phyloP scores from a whole-genome alignment of 2,797 vertebrate species.

The Syndactyla subalaris region DNA sequence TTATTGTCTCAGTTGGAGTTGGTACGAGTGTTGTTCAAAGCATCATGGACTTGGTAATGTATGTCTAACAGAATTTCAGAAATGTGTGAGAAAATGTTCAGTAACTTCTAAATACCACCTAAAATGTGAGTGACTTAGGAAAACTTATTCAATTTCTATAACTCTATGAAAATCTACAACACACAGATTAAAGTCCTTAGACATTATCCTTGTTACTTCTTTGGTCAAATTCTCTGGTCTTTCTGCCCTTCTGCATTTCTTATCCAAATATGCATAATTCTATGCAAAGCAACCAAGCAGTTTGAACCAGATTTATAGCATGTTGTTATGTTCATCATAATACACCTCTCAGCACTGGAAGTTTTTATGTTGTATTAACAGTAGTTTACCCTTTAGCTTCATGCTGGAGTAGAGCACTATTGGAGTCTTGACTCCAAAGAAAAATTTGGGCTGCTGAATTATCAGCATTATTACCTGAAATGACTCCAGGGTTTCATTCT shows the following conservation, averaged over 20 bases:
- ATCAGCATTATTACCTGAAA: background rate
- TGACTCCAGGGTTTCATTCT: background rate
- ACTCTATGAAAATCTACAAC: too few species aligned
- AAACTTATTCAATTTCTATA: too few species aligned
- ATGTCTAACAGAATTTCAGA: too few species aligned
- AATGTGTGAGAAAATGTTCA: too few species aligned
- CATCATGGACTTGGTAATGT: too few species aligned
- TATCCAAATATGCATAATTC: background rate
- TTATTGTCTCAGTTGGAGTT: too few species aligned
- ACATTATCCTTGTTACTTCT: background rate
- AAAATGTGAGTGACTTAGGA: too few species aligned
- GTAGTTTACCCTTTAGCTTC: background rate
- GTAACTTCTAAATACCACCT: too few species aligned
- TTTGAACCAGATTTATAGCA: background rate
- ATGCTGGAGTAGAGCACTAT: background rate
- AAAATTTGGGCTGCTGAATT: background rate
- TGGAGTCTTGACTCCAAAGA: background rate
- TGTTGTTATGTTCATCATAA: background rate
- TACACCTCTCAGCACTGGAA: background rate
- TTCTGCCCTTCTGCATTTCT: background rate
- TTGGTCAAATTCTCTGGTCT: background rate
- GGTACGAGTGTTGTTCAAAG: too few species aligned
- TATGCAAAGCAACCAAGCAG: background rate
- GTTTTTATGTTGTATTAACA: background rate
- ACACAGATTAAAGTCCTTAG: too few species aligned